These are phyloP conservation scores for Pholis gunnellus DNA, from an alignment of 2,113 vertebrate genomes.

Conservation along the genomic window DNA sequence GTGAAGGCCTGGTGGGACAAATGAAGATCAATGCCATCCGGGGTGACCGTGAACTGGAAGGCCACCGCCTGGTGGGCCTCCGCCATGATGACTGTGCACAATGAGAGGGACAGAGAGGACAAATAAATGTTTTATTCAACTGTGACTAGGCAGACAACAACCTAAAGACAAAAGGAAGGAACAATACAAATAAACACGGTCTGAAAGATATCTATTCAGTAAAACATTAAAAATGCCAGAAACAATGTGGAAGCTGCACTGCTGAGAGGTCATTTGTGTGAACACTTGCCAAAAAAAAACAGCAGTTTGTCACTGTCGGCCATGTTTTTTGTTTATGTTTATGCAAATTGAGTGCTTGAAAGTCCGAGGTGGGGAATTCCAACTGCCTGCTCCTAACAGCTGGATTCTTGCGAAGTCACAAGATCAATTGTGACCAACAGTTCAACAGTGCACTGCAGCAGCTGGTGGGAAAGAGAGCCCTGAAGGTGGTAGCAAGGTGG, in stretches of 20 bases:
- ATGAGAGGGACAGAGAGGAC: neutral
- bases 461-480: constrained; percentile 8
- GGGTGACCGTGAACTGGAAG: constrained; percentile 88
- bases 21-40: constrained; percentile 84
- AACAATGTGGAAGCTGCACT: too few species aligned
- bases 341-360: neutral
- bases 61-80: constrained; percentile 92
- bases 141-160: neutral
- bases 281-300: too few species aligned
- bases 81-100: constrained; percentile 82
- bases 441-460: constrained; percentile 15
- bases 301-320: neutral
- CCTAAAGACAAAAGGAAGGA: neutral
- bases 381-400: neutral
- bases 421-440: neutral
- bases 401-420: neutral
- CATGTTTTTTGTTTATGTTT: neutral
- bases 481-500: constrained; percentile 33
- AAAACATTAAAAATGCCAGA: too few species aligned
- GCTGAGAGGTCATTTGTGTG: neutral
- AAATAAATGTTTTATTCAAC: neutral
- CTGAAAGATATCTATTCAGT: too few species aligned
- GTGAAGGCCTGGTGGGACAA: constrained; percentile 86
- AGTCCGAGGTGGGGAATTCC: neutral
- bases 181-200: neutral